Base-by-base conservation (phyloP, 2,888 invertebrate species). In the Serripes groenlandicus region DNA sequence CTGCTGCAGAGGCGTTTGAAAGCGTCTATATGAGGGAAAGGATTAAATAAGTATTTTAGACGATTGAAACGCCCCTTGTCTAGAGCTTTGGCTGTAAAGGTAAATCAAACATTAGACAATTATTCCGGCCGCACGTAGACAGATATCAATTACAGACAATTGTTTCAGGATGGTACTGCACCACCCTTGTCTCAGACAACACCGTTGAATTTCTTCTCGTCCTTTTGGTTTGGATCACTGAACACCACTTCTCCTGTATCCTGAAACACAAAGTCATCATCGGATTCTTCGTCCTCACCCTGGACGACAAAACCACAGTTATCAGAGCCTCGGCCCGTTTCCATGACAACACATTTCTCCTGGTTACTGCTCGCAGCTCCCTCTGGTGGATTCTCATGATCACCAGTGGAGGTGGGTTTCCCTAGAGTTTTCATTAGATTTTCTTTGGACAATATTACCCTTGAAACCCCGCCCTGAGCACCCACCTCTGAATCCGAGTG, bases 381-480 rank as follows among this genome's bases (percentile, higher is more conserved):
- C 28, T 28, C 30, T 49, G 7, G 58, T 60, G 23, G 52, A 54
- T 30, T 66, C 49, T 52, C 73, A 69, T 75, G 54, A 26, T 35
- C 23, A 75, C 32, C 42, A n/a, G 56, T 26, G 30, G 37, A 28
- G 23, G n/a, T 62, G 26, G 42, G n/a, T 15, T 32, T 18, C 26
- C 26, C 34, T 9, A 76, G 37, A 30, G 84, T 68, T 28, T 75
- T 64, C 37, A 84, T 69, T 35, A 75, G 75, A 60, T 84, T 84
- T 32, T 84, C 72, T 42, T 75, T 74, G 30, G 66, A 64, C 42
- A 84, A 72, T 49, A 71, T 80, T n/a, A 80, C 60, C 64, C 64
- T 76, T 28, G 71, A 26, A 49, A 62, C 72, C n/a, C 88, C 88
- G 2, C 88, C 89, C 15, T 86, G 85, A 49, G 89, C 88, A 4